Evolutionary conservation across 2,888 invertebrate genomes (phyloP).

Genomic region (Perithous albicinctus): DNA sequence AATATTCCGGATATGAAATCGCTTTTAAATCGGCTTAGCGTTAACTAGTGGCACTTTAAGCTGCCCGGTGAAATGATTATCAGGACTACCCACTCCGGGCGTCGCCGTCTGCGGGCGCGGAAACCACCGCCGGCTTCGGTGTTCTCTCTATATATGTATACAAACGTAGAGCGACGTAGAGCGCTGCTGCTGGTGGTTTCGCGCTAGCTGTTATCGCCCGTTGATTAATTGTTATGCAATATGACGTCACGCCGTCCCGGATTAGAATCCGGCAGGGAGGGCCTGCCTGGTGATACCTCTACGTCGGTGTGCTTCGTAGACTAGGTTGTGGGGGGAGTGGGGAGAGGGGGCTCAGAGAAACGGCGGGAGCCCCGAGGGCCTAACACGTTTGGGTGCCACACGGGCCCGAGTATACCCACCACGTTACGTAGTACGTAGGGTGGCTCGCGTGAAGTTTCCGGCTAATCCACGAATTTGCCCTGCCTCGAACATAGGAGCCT

Average conservation of each 20-base stretch:
- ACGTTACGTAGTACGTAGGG: slow-evolving; percentile 67
- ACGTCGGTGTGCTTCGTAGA: slow-evolving; percentile 62
- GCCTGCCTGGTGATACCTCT: slow-evolving; percentile 65
- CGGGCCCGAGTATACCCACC: slow-evolving; percentile 51
- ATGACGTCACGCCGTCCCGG: slow-evolving; percentile 84
- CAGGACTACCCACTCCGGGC: slow-evolving; percentile 83
- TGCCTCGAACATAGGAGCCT: slow-evolving; percentile 83
- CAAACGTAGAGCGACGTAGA: slow-evolving; percentile 39
- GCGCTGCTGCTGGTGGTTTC: slow-evolving; percentile 72
- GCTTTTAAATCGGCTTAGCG: slow-evolving; percentile 85
- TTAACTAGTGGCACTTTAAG: slow-evolving; percentile 85
- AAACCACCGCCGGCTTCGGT: slow-evolving; percentile 70
- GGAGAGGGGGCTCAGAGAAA: no score
- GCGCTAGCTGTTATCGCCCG: slow-evolving; percentile 82
- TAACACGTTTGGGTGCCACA: slow-evolving; percentile 69
- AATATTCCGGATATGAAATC: slow-evolving; percentile 84
- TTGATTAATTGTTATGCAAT: slow-evolving; percentile 85
- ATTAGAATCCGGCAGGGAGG: slow-evolving; percentile 81
- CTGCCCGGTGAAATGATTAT: slow-evolving; percentile 85
- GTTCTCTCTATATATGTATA: slow-evolving; percentile 36
- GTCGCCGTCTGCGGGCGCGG: slow-evolving; percentile 61
- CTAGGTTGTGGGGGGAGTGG: slow-evolving; percentile 67
- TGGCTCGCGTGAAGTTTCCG: slow-evolving; percentile 80
- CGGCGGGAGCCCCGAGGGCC: slow-evolving; percentile 62
- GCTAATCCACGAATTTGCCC: slow-evolving; percentile 84